Base-by-base conservation (phyloP, 2,797 vertebrate genomes). In the Nothura maculosa region DNA sequence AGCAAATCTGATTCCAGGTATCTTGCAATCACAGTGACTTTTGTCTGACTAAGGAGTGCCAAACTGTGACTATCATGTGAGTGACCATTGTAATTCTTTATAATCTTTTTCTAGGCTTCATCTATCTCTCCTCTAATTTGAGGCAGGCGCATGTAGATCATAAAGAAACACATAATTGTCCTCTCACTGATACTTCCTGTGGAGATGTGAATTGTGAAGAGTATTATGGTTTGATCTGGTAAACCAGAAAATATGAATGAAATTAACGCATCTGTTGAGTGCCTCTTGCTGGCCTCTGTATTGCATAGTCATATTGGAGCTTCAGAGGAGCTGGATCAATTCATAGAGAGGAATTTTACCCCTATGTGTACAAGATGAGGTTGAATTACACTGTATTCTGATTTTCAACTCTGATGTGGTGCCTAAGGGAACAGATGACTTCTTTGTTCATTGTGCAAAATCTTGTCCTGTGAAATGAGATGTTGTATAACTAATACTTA, bases 401-500 rank as follows among this genome's bases (percentile, higher is more conserved):
- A 61, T 76, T 76, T 86, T 57, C 38, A 79, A 1, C 27, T 78
- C 20, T 20, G 6, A 36, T 47, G 28, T 30, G 48, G 12, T 47
- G 50, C 32, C 30, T 30, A 54, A 58, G 19, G 28, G n/a, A 80
- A 10, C 11, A 57, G n/a, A 21, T 2, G 36, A 21, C 43, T 24
- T 5, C 6, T 1, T 4, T 4, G 16, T 32, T 82, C 7, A 11
- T 16, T 8, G 40, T 2, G 4, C 6, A 8, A 64, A 27, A 40
- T 10, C 40, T 61, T 8, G 1, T 14, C 34, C 15, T 69, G 21
- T 45, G 15, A 42, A 47, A 57, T 32, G 15, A 30, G 9, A 6
- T 8, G 18, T 19, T 9, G 4, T 9, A 18, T 50, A 7, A 18
- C 10, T n/a, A 0, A 42, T 85, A 96, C 97, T 98, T 83, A 99